Base-by-base conservation (phyloP, 1,140 invertebrate genomes). In the Drosophila nasuta region DNA sequence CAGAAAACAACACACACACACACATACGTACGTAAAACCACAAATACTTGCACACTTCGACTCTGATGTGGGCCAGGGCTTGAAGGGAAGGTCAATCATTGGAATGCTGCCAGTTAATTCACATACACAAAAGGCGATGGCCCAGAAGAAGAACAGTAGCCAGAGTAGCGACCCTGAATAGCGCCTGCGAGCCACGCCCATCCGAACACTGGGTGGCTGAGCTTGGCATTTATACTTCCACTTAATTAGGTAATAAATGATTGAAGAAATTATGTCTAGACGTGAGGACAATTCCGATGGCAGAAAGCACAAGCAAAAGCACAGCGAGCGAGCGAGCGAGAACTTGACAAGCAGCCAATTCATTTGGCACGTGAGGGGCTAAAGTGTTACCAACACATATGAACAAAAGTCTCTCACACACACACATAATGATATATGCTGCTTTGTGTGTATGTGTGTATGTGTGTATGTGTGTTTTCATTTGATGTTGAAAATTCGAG, bases 221-320 rank as follows among this genome's bases (percentile, higher is more conserved):
- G 82, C 76, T 82, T 68, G 80, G 82, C 88, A 91, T 86, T 89
- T 89, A 89, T 89, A 85, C 79, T 92, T 92, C 91, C 91, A 92
- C 91, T 91, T 92, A 92, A 92, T 92, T 92, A 91, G 88, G 91
- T 91, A 92, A 92, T 92, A 92, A 92, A 92, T 92, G 91, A 91
- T 92, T 92, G 91, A 92, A 86, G 91, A 92, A 92, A 92, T 92
- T 92, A 92, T 92, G 91, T 92, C 91, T 92, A 92, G 91, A 92
- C 91, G 91, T 92, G 91, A 92, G 82, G 76, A 82, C 81, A 88
- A 92, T 92, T 91, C 78, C 78, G 78, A 92, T 92, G 79, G 70
- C 41, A 43, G 15, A 66, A 66, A 48, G 58, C 15, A 15, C 15
- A 15, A 15, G 15, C 15, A 15, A 15, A 15, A 15, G 15, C 49